These are phyloP conservation scores for Stichopus horrens DNA, from an alignment of 53 echinoderm and acorn worm genomes.

Conservation along the genomic window DNA sequence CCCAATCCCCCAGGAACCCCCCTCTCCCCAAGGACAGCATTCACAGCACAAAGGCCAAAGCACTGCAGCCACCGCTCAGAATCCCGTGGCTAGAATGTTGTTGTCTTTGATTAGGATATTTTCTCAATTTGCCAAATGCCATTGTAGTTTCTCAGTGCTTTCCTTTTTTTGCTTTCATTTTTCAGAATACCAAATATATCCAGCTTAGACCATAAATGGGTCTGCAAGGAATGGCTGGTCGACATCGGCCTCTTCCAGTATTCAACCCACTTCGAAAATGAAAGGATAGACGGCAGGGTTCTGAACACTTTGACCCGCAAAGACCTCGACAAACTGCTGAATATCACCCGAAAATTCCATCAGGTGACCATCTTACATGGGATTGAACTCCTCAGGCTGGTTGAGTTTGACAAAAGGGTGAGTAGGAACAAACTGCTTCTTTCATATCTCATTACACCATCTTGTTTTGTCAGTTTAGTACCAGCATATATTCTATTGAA, in stretches of 20 bases:
- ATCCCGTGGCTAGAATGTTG: neutral
- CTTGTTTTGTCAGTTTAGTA: too few relatives aligned
- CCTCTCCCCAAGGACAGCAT: too few relatives aligned
- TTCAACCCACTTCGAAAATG: slow-evolving; percentile 72
- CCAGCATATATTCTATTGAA: too few relatives aligned
- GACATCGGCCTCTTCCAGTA: slow-evolving; percentile 79
- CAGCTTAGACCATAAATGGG: slow-evolving; percentile 91
- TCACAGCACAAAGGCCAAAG: too few relatives aligned
- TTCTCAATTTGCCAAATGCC: neutral
- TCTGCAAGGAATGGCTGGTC: slow-evolving; percentile 80
- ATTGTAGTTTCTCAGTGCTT: neutral
- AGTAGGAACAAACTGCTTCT: neutral
- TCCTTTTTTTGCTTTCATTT: neutral
- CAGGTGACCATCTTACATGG: slow-evolving; percentile 91
- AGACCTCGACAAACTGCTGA: slow-evolving; percentile 88
- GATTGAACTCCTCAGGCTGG: slow-evolving; percentile 77
- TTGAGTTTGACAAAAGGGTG: slow-evolving; percentile 91
- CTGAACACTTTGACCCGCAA: slow-evolving; percentile 78
- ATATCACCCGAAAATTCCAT: slow-evolving; percentile 87
- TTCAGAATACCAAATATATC: slow-evolving; percentile 75
- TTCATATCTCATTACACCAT: too few relatives aligned
- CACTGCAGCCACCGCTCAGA: too few relatives aligned
- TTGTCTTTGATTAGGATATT: neutral
- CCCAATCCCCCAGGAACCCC: too few relatives aligned
- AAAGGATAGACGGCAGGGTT: slow-evolving; percentile 84